phyloP scores from a whole-genome alignment of 2,888 invertebrate genomes.

The Pyralis farinalis region DNA sequence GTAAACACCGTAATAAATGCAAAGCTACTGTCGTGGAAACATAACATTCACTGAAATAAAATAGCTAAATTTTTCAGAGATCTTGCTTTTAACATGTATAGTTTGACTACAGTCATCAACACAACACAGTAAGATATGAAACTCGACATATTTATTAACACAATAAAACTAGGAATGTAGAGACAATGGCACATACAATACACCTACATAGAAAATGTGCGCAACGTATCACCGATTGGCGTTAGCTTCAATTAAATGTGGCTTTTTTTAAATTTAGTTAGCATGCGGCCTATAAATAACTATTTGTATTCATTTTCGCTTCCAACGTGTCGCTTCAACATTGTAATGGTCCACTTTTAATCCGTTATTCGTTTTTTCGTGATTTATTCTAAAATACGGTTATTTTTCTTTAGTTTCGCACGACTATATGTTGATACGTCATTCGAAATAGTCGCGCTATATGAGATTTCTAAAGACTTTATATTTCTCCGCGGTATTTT shows the following conservation, averaged over 20 bases:
- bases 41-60: too few species aligned
- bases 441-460: too few species aligned
- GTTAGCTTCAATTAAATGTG: neutral
- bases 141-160: neutral
- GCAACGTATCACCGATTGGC: neutral
- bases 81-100: too few species aligned
- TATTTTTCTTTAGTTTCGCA: too few species aligned
- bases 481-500: too few species aligned
- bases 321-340: neutral
- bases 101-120: neutral
- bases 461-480: too few species aligned
- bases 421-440: too few species aligned
- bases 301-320: neutral
- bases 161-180: neutral
- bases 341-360: constrained; percentile 1
- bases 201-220: neutral
- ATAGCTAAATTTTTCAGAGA: too few species aligned
- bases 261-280: neutral
- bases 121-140: neutral
- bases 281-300: neutral
- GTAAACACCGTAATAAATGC: too few species aligned
- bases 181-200: neutral
- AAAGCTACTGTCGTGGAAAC: too few species aligned
- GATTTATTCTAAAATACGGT: too few species aligned
- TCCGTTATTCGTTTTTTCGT: neutral